Evolutionary conservation across 2,113 vertebrate species (phyloP).

Genomic region (Limnothrissa miodon): DNA sequence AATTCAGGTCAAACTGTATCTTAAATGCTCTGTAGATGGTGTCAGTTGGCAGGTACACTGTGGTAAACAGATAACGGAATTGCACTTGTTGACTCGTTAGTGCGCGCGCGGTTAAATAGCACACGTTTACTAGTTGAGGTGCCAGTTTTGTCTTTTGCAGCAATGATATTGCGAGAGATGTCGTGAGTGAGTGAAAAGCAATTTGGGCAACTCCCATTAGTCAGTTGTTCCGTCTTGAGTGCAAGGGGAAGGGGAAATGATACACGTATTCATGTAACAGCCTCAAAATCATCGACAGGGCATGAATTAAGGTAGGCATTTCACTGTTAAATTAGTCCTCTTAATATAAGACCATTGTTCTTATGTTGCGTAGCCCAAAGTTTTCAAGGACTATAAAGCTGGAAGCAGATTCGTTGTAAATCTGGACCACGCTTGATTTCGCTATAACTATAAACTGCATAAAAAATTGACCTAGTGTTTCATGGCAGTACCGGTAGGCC

Average conservation of each 20-base stretch:
- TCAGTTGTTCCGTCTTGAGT: conserved; percentile 10
- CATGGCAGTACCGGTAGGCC: too few species aligned
- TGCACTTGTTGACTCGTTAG: not conserved
- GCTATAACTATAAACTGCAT: too few species aligned
- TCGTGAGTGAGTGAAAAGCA: not conserved
- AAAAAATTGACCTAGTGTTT: too few species aligned
- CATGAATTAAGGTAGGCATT: conserved; percentile 46
- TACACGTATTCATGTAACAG: not conserved
- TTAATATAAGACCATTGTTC: not conserved
- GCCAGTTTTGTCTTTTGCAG: not conserved
- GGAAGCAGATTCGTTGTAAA: not conserved
- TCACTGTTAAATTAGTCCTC: not conserved
- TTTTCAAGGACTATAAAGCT: too few species aligned
- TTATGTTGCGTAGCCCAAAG: not conserved
- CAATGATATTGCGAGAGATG: not conserved
- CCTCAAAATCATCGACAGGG: not conserved
- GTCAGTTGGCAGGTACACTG: too few species aligned
- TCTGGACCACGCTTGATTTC: too few species aligned
- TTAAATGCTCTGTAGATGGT: too few species aligned
- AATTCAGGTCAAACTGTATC: too few species aligned
- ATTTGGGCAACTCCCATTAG: conserved; percentile 41
- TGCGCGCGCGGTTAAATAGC: not conserved
- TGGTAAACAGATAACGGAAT: too few species aligned
- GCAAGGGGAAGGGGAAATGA: not conserved
- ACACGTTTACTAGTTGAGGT: not conserved